Percentiles rank a stretch among this genome's conserved stretches.
Conservation (phyloP, 1,140 invertebrate species). For the Caenorhabditis tropicalis region DNA sequence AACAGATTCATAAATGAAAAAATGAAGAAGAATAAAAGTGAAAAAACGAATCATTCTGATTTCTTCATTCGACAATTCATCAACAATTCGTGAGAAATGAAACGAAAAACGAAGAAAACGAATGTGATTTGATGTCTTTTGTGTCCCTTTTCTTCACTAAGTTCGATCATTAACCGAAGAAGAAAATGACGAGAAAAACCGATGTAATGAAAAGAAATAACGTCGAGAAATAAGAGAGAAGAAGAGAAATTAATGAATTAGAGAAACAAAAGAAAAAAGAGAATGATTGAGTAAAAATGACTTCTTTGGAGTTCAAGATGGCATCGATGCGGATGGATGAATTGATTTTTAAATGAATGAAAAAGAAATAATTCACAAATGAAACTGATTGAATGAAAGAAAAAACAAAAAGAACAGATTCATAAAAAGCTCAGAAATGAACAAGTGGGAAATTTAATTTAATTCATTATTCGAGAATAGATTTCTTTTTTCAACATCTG, state of each 20-base stretch:
- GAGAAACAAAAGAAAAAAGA: neutral
- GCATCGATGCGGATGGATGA: no score
- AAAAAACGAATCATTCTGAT: neutral
- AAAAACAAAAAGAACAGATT: no score
- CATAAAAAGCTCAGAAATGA: no score
- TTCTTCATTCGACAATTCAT: neutral
- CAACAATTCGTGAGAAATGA: conserved; percentile 28
- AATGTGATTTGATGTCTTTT: neutral
- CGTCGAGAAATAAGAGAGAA: neutral
- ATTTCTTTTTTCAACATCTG: no score
- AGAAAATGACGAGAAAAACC: neutral
- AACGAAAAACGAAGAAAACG: neutral
- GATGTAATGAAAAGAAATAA: neutral
- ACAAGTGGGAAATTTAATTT: no score
- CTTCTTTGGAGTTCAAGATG: no score
- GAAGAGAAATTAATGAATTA: neutral
- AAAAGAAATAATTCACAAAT: no score
- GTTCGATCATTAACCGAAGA: conserved; percentile 42
- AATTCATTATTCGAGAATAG: no score
- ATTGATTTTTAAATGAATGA: no score
- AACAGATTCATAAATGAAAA: neutral
- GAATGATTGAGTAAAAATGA: neutral
- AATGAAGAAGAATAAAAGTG: neutral
- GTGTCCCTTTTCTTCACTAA: neutral
- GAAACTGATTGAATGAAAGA: no score